Evolutionary conservation across 1,140 invertebrate species (phyloP).

Genomic region (Amphibalanus amphitrite): DNA sequence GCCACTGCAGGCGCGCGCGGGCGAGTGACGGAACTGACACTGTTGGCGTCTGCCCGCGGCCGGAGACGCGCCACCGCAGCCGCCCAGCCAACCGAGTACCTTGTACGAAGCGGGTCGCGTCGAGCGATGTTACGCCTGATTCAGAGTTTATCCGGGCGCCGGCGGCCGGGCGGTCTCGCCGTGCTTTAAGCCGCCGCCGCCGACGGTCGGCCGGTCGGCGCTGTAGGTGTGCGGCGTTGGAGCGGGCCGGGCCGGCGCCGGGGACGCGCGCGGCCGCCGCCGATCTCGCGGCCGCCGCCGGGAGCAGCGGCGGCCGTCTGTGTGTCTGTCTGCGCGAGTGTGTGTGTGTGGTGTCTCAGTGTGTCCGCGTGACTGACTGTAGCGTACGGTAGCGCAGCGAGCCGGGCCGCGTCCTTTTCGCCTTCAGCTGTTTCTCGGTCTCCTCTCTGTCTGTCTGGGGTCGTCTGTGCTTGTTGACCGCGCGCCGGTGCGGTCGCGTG

Average conservation of each 20-base stretch:
- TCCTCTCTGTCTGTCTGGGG: background rate
- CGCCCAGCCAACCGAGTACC: background rate
- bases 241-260: too few species aligned
- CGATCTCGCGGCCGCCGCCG: too few species aligned
- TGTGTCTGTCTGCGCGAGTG: background rate
- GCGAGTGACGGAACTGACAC: too few species aligned
- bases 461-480: background rate
- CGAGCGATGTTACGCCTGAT: background rate
- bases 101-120: background rate
- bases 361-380: background rate
- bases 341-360: background rate
- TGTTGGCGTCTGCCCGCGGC: too few species aligned
- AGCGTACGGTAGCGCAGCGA: background rate
- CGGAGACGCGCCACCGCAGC: background rate
- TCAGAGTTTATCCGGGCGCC: background rate
- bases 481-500: too few species aligned
- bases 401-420: background rate
- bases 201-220: too few species aligned
- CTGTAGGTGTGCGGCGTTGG: too few species aligned
- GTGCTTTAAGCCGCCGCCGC: background rate
- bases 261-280: too few species aligned
- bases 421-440: background rate
- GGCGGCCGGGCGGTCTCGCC: too few species aligned
- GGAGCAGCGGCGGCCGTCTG: too few species aligned
- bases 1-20: too few species aligned